These are phyloP conservation scores for Paramormyrops kingsleyae DNA, from an alignment of 2,113 vertebrate species.

Conservation along the genomic window DNA sequence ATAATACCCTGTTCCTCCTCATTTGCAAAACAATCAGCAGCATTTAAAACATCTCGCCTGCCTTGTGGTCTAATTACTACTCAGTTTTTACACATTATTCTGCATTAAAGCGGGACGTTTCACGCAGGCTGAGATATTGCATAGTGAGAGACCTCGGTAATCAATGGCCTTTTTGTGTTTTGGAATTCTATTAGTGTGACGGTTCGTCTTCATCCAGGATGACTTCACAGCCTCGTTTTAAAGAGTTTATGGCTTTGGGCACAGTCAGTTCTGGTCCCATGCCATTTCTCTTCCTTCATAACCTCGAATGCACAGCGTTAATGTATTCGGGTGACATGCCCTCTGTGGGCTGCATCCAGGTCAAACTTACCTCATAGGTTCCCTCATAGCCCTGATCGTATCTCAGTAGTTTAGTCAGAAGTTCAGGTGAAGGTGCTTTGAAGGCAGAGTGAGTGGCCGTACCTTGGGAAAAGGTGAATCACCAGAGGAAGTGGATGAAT, in stretches of 20 bases:
- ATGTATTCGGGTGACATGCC: not conserved
- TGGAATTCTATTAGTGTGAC: not conserved
- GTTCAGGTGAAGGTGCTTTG: no score
- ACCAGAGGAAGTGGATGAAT: not conserved
- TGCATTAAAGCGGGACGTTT: slow-evolving; percentile 22
- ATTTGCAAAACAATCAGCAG: slow-evolving; percentile 50
- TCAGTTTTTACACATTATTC: slow-evolving; percentile 40
- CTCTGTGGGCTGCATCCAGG: not conserved
- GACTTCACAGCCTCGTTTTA: not conserved
- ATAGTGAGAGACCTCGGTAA: not conserved
- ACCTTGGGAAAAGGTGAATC: not conserved
- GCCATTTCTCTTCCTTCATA: not conserved
- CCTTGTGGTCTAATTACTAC: slow-evolving; percentile 42
- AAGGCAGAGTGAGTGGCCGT: not conserved
- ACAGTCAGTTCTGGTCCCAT: not conserved
- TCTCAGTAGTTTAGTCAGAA: not conserved
- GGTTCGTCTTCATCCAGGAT: not conserved
- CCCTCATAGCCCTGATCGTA: not conserved
- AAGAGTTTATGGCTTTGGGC: not conserved
- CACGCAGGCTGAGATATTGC: not conserved
- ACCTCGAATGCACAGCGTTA: not conserved
- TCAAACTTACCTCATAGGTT: not conserved
- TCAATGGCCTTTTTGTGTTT: not conserved
- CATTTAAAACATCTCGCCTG: slow-evolving; percentile 40
- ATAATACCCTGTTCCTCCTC: slow-evolving; percentile 35